These are phyloP conservation scores for Acrocyrtus sp. DNA, from an alignment of 2,888 invertebrate genomes.

Conservation along the genomic window DNA sequence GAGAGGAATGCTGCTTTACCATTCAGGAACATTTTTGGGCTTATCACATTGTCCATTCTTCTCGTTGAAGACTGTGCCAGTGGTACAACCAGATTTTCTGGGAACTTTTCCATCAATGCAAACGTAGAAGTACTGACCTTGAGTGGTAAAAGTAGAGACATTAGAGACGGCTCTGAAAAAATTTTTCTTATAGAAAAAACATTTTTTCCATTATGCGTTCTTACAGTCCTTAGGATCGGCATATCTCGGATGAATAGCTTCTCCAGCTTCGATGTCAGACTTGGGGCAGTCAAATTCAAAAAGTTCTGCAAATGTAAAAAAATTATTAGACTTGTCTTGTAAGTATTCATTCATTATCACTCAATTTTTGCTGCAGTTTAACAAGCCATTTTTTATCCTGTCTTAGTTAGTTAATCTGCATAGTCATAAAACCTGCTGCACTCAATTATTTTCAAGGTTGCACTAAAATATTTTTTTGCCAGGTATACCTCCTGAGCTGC, in stretches of 20 bases:
- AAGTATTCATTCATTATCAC: too few relatives aligned
- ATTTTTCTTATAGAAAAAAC: not conserved
- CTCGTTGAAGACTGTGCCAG: slow-evolving; percentile 79
- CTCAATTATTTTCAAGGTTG: too few relatives aligned
- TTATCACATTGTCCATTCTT: slow-evolving; percentile 82
- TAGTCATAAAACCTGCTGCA: too few relatives aligned
- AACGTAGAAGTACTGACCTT: slow-evolving; percentile 79
- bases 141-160: too few relatives aligned
- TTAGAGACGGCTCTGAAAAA: not conserved
- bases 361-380: too few relatives aligned
- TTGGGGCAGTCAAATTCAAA: slow-evolving; percentile 86
- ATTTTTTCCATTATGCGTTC: too few relatives aligned
- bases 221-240: slow-evolving; percentile 90
- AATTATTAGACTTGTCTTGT: not conserved
- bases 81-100: slow-evolving; percentile 37
- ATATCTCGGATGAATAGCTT: slow-evolving; percentile 78
- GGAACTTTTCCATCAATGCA: slow-evolving; percentile 79
- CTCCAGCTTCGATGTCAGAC: slow-evolving; percentile 71
- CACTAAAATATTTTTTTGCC: too few relatives aligned
- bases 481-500: slow-evolving; percentile 78
- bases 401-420: too few relatives aligned
- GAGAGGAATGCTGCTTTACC: too few relatives aligned
- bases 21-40: slow-evolving; percentile 88
- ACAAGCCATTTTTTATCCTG: too few relatives aligned
- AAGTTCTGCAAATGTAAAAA: slow-evolving; percentile 72